Percentiles rank a stretch among this genome's conserved stretches.
These are phyloP conservation scores for Habrosyne pyritoides DNA, from an alignment of 2,888 invertebrate species.

Conservation along the genomic window DNA sequence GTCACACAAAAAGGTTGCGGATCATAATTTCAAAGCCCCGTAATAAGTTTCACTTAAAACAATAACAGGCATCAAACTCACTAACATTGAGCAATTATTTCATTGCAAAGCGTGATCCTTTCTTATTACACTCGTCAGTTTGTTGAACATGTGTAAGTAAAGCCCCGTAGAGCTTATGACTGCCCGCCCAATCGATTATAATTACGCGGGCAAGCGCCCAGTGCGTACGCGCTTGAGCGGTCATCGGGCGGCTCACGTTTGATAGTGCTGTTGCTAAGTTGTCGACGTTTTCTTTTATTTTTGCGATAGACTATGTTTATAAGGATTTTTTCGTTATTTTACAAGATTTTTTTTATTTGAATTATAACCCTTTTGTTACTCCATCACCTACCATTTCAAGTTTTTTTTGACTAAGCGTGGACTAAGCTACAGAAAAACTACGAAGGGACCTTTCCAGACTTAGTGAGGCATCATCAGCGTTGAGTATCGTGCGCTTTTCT, in stretches of 20 bases:
- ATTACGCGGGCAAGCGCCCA: conserved; percentile 18
- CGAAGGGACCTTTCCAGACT: no score
- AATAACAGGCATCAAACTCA: no score
- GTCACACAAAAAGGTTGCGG: no score
- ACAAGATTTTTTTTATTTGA: background rate
- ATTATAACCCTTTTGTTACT: no score
- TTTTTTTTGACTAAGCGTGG: no score
- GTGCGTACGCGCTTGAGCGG: conserved; percentile 31
- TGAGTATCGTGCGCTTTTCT: no score
- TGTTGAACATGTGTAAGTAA: background rate
- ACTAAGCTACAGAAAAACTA: no score
- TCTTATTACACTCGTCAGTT: background rate
- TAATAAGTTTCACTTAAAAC: no score
- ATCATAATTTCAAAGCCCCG: no score
- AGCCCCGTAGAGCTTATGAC: conserved; percentile 7
- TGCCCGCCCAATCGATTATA: conserved; percentile 51
- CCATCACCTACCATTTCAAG: no score
- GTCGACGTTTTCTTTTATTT: conserved; percentile 9
- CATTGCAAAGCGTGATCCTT: background rate
- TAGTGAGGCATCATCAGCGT: no score
- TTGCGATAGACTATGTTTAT: background rate
- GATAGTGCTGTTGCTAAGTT: conserved; percentile 36
- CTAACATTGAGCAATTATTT: no score
- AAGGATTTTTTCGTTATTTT: background rate
- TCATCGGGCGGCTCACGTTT: conserved; percentile 42